Evolutionary conservation across 2,797 vertebrate species (phyloP).

Genomic region (Calcarius lapponicus): DNA sequence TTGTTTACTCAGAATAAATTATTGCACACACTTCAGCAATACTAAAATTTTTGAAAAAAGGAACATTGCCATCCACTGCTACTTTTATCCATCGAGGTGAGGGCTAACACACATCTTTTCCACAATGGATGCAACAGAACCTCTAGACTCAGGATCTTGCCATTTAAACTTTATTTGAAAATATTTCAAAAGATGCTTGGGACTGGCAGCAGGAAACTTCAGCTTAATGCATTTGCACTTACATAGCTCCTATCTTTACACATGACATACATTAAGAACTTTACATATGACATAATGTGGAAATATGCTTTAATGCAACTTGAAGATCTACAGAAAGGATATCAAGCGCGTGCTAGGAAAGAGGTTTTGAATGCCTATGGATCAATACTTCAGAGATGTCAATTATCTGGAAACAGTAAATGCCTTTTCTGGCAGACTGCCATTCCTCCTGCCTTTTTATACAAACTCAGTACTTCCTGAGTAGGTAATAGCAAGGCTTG

Average conservation of each 20-base stretch:
- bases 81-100: not conserved
- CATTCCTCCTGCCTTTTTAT: not conserved
- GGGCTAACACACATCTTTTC: not conserved
- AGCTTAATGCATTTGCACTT: not conserved
- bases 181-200: not conserved
- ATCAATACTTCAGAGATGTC: conserved; percentile 9
- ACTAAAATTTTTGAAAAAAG: not conserved
- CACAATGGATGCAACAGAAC: not conserved
- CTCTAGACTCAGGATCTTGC: not conserved
- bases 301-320: conserved; percentile 8
- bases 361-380: not conserved
- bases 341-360: not conserved
- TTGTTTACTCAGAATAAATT: not conserved
- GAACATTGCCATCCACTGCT: not conserved
- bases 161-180: not conserved
- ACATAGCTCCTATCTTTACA: not conserved
- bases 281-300: not conserved
- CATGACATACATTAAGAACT: not conserved
- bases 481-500: not conserved
- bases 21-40: not conserved
- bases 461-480: not conserved
- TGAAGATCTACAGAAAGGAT: not conserved
- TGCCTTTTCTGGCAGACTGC: conserved; percentile 9
- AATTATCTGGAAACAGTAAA: conserved; percentile 9
- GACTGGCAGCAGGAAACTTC: not conserved